Conservation (phyloP, 2,888 invertebrate species). For the Acleris literana region DNA sequence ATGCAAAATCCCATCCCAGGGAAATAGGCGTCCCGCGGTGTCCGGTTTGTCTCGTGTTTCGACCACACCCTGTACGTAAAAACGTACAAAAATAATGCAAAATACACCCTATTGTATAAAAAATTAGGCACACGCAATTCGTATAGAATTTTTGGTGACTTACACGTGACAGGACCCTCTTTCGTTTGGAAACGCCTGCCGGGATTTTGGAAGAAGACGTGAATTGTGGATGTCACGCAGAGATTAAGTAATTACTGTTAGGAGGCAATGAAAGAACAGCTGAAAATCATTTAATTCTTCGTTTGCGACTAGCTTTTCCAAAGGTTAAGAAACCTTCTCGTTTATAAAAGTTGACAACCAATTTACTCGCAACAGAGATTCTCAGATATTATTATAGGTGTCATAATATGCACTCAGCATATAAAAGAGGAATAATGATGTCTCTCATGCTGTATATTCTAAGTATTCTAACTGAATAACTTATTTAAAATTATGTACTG, state of each 20-base stretch:
- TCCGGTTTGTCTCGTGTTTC: slow-evolving; percentile 26
- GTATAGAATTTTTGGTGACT: background rate
- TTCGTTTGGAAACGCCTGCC: slow-evolving; percentile 34
- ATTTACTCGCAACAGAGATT: too few relatives aligned
- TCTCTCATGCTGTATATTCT: too few relatives aligned
- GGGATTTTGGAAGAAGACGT: slow-evolving; percentile 14
- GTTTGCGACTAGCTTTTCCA: too few relatives aligned
- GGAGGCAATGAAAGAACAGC: too few relatives aligned
- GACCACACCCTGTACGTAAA: background rate
- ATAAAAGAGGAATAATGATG: too few relatives aligned
- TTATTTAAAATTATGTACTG: too few relatives aligned
- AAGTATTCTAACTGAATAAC: too few relatives aligned
- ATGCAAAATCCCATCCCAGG: slow-evolving; percentile 29
- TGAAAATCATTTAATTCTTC: too few relatives aligned
- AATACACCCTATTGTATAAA: background rate
- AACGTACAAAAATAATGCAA: background rate
- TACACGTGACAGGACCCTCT: slow-evolving; percentile 33
- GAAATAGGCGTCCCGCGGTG: slow-evolving; percentile 35
- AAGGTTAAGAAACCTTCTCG: too few relatives aligned
- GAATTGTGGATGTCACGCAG: slow-evolving; percentile 4
- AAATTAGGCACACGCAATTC: background rate
- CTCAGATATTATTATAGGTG: too few relatives aligned
- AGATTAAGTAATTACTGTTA: slow-evolving; percentile 3
- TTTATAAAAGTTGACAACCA: too few relatives aligned
- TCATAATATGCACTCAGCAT: too few relatives aligned